These are phyloP conservation scores for Sinella curviseta DNA, from an alignment of 1,140 invertebrate genomes.

Conservation along the genomic window DNA sequence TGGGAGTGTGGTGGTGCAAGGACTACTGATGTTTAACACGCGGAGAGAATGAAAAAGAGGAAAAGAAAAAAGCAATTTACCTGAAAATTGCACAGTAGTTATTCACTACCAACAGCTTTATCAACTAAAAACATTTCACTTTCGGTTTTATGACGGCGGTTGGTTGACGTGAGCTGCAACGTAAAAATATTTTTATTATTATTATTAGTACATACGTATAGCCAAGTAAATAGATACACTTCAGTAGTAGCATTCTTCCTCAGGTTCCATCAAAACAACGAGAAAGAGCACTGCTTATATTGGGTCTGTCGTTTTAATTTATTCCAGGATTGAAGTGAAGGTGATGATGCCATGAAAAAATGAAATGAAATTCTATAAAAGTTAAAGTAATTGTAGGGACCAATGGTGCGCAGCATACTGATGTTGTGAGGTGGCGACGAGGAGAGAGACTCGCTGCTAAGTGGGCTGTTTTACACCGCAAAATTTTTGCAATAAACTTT, in stretches of 20 bases:
- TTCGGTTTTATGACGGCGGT: background rate
- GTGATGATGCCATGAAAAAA: conserved; percentile 10
- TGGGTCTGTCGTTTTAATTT: too few species aligned
- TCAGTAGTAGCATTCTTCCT: too few species aligned
- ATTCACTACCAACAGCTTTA: background rate
- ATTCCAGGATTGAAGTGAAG: background rate
- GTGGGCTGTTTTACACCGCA: background rate
- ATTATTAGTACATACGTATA: too few species aligned
- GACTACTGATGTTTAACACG: background rate
- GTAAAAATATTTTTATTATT: background rate
- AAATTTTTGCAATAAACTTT: conserved; percentile 22
- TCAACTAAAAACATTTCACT: background rate
- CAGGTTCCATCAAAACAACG: too few species aligned
- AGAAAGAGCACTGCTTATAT: too few species aligned
- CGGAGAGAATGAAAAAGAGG: background rate
- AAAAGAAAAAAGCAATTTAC: conserved; percentile 25
- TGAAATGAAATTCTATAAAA: conserved; percentile 13
- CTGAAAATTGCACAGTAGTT: background rate
- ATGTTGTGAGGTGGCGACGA: background rate
- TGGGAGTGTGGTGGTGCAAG: background rate
- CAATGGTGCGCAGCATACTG: too few species aligned
- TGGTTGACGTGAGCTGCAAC: conserved; percentile 13
- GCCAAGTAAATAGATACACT: too few species aligned
- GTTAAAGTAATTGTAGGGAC: background rate
- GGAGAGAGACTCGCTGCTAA: background rate